These are phyloP conservation scores for Phaethornis superciliosus DNA, from an alignment of 2,113 vertebrate genomes.

Conservation along the genomic window DNA sequence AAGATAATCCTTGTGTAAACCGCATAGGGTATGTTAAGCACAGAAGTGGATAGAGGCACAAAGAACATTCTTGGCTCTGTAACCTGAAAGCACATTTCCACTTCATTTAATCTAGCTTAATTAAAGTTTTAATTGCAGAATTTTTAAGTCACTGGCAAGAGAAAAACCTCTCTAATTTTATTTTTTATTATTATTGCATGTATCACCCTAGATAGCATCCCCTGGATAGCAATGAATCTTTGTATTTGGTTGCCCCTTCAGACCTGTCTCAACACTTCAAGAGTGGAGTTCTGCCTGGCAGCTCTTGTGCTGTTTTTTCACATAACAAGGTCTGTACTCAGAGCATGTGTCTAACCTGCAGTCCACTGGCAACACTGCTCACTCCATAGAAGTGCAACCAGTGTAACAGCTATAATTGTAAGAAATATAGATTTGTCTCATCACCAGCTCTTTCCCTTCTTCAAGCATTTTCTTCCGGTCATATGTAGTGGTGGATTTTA, in stretches of 20 bases:
- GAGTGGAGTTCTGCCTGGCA: background rate
- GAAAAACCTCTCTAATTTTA: background rate
- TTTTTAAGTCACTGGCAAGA: conserved; percentile 24
- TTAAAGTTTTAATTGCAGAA: conserved; percentile 28
- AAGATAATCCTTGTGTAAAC: conserved; percentile 71
- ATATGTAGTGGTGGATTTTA: background rate
- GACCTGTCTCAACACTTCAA: background rate
- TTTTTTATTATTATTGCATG: background rate
- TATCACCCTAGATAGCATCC: background rate
- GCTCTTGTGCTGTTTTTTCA: background rate
- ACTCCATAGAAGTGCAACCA: background rate
- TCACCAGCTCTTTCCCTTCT: background rate
- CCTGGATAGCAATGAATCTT: background rate
- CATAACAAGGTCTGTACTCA: background rate
- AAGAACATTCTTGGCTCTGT: conserved; percentile 45
- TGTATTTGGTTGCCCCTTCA: background rate
- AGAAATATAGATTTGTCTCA: background rate
- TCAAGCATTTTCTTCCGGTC: background rate
- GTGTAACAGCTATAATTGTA: background rate
- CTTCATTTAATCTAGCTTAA: conserved; percentile 51
- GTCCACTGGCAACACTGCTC: background rate
- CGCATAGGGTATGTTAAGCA: conserved; percentile 24
- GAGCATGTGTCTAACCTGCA: background rate
- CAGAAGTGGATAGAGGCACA: conserved; percentile 45
- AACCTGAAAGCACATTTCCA: conserved; percentile 1